Conservation (phyloP, 2,797 vertebrate genomes). For the Cichlasoma orientale region DNA sequence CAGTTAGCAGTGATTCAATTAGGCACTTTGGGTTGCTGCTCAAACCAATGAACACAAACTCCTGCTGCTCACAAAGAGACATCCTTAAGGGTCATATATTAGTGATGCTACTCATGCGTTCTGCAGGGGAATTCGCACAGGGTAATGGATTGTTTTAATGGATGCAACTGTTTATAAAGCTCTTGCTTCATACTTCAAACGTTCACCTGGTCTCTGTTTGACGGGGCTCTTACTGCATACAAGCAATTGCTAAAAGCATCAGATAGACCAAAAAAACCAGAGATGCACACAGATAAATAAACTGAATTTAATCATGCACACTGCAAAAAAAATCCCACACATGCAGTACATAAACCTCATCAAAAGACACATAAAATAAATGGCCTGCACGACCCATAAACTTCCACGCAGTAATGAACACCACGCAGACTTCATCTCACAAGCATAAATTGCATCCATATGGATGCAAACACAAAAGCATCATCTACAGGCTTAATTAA, state of each 20-base stretch:
- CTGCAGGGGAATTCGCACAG: background rate
- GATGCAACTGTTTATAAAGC: constrained; percentile 25
- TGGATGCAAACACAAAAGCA: constrained; percentile 45
- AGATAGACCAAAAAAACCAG: constrained; percentile 11
- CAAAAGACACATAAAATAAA: constrained; percentile 39
- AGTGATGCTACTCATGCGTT: constrained; percentile 8
- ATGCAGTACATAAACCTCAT: constrained; percentile 26
- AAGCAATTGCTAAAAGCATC: background rate
- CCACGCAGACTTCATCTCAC: constrained; percentile 9
- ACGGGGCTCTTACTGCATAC: background rate
- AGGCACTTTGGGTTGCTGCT: constrained; percentile 44
- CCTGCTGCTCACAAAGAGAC: background rate
- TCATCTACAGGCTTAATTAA: constrained; percentile 46
- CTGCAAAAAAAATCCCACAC: constrained; percentile 8
- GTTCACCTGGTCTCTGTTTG: constrained; percentile 22
- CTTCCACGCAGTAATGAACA: constrained; percentile 6
- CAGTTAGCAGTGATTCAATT: constrained; percentile 57
- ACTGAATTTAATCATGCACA: constrained; percentile 9
- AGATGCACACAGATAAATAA: constrained; percentile 19
- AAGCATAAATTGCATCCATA: constrained; percentile 47
- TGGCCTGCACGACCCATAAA: constrained; percentile 12
- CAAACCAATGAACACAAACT: constrained; percentile 20
- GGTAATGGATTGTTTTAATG: constrained; percentile 35
- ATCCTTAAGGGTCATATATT: constrained; percentile 5
- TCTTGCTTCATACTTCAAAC: constrained; percentile 4